Percentiles rank a stretch among this genome's conserved stretches.
phyloP scores from a whole-genome alignment of 2,113 vertebrate species.

The Hemibagrus wyckioides region DNA sequence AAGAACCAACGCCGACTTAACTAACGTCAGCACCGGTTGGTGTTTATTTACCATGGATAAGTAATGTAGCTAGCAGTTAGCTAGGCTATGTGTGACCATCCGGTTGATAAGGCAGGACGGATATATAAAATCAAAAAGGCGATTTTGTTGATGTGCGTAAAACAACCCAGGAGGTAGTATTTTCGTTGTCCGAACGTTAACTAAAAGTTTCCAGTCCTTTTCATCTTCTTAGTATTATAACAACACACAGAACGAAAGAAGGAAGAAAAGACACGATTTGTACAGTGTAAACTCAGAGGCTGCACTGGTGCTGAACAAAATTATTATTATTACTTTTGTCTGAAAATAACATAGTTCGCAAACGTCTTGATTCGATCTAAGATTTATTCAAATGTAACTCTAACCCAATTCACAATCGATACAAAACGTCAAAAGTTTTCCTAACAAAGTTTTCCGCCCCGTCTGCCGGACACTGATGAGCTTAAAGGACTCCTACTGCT shows the following conservation, averaged over 20 bases:
- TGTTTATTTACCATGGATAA: not conserved
- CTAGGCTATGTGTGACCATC: not conserved
- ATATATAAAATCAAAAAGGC: not conserved
- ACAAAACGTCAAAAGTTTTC: not conserved
- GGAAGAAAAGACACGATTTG: not conserved
- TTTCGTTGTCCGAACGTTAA: not conserved
- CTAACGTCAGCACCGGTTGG: not conserved
- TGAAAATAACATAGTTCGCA: not conserved
- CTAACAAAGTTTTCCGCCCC: not conserved
- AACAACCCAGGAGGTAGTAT: not conserved
- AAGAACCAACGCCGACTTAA: not conserved
- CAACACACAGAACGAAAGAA: not conserved
- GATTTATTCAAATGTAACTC: not conserved
- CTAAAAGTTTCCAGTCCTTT: conserved; percentile 6
- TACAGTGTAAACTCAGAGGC: not conserved
- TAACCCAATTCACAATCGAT: not conserved
- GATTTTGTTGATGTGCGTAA: not conserved
- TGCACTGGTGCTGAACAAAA: not conserved
- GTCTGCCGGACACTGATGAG: not conserved
- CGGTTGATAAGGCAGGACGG: not conserved
- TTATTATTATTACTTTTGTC: not conserved
- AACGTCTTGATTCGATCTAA: not conserved
- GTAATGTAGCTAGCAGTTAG: not conserved
- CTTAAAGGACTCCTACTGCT: not conserved
- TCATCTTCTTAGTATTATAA: not conserved